phyloP scores from a whole-genome alignment of 53 echinoderm and acorn worm species.

The Glandiceps talaboti region DNA sequence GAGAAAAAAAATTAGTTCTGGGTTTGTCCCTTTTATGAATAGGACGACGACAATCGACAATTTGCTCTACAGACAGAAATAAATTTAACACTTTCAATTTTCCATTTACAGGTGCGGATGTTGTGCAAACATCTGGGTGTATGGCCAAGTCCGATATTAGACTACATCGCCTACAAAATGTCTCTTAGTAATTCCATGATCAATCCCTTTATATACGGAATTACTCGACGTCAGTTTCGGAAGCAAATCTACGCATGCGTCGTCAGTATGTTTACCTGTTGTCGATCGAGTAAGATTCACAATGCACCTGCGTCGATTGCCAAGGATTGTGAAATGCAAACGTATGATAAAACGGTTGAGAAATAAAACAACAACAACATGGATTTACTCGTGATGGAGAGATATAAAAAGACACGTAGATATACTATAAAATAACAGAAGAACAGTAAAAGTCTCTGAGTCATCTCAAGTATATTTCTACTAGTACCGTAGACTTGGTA shows the following conservation, averaged over 20 bases:
- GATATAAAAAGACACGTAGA: no score
- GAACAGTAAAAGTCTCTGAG: no score
- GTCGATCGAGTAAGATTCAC: neutral
- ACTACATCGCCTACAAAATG: slow-evolving; percentile 56
- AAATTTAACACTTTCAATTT: no score
- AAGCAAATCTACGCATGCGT: neutral
- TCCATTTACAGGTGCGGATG: slow-evolving; percentile 42
- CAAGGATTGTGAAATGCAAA: neutral
- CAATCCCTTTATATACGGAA: slow-evolving; percentile 69
- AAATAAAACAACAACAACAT: neutral
- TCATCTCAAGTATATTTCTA: no score
- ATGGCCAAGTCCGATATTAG: slow-evolving; percentile 43
- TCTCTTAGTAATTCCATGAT: slow-evolving; percentile 53
- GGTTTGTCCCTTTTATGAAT: no score
- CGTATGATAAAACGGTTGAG: neutral
- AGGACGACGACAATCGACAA: no score
- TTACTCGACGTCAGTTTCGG: slow-evolving; percentile 49
- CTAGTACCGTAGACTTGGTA: no score
- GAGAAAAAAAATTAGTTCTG: no score
- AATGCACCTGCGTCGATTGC: neutral
- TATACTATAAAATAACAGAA: no score
- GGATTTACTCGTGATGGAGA: no score
- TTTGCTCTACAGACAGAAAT: no score
- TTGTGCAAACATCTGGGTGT: slow-evolving; percentile 48
- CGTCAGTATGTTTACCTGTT: neutral